Evolutionary conservation across 2,797 vertebrate genomes (phyloP), one percentile per base, ranked within the genome.

Genomic region (Ctenochaetus hawaiiensis): DNA sequence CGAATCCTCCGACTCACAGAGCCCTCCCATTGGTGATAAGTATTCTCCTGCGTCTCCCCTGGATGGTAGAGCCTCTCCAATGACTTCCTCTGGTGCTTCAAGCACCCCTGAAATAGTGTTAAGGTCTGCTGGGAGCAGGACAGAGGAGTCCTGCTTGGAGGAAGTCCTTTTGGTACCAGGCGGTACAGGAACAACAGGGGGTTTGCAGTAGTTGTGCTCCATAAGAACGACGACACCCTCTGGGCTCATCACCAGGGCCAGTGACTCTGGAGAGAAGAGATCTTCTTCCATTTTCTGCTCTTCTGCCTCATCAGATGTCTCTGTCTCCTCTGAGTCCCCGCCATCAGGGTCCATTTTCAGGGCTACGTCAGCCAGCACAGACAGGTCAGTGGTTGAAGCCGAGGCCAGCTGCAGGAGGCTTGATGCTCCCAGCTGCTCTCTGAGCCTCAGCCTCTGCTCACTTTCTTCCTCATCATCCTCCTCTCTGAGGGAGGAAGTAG

Each of bases 1-100:
- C 6, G 30, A 34, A 43, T 90, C 93, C 1, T 90, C 92, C 12
- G 93, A 81, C 18, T 95, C 94, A 11, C 85, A 88, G 2, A 92
- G 79, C 22, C 82, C 80, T 17, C 84, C 92, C 49, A 90, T 54
- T 8, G 81, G 16, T 37, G 91, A 41, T 4, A 92, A 44, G 39
- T 77, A 83, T 5, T 94, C 94, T 7, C 80, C 88, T 22, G 84
- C 7, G 22, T 94, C 94, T 11, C 71, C 87, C 78, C 84, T 89
- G 60, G 79, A 57, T 0, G 86, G 85, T 54, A 81, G 67, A 0
- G 90, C 87, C 51, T 97, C 96, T 10, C 95, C 96, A 30, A 98
- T 96, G 2, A 97, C 96, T 89, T 97, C 97, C 91, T 98, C 97
- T 0, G 97, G 97, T 0, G 97, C 97, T 87, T 98, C 97, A 57